Base-by-base conservation (phyloP, 2,113 vertebrate species). In the Athene noctua region DNA sequence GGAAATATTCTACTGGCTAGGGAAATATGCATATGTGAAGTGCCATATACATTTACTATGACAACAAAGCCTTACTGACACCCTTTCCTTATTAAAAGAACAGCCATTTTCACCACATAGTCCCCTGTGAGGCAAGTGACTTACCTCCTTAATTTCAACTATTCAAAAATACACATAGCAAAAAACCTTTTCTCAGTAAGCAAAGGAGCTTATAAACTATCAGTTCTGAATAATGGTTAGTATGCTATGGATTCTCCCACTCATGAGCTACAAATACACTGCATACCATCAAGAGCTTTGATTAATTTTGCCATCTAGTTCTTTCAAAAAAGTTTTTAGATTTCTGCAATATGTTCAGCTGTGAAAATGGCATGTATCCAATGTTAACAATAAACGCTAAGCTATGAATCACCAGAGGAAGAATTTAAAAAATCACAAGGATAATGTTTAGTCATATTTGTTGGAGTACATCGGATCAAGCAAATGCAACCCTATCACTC, bases 321-420 rank as follows among this genome's bases (percentile, higher is more conserved):
- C 13, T 87, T 91, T 95, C 49, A 82, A 63, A 94, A 93, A 40
- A 52, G 8, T 51, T 94, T 96, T 95, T 51, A 91, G 78, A 89
- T 87, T 91, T 90, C 80, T 95, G n/a, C 86, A 95, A 70, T 94
- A 87, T 94, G 86, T 87, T 97, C 73, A 91, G 73, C 58, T 82
- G 67, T 90, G 78, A 82, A 96, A 87, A 54, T 94, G 92, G 83
- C 80, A 58, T 19, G 9, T 61, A 77, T 89, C 83, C 73, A 91
- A 22, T 58, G 18, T 40, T 97, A 94, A 91, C 73, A 96, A 95
- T 77, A 97, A 80, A 82, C 26, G 78, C 34, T 75, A 82, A 51
- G 49, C 19, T 94, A 80, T 96, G 92, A 97, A 66, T 94, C 95
- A 97, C n/a, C 46, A 65, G 44, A 86, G 29, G 30, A 59, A 73